Base-by-base conservation (phyloP, 2,888 invertebrate genomes). In the Cotesia congregata region DNA sequence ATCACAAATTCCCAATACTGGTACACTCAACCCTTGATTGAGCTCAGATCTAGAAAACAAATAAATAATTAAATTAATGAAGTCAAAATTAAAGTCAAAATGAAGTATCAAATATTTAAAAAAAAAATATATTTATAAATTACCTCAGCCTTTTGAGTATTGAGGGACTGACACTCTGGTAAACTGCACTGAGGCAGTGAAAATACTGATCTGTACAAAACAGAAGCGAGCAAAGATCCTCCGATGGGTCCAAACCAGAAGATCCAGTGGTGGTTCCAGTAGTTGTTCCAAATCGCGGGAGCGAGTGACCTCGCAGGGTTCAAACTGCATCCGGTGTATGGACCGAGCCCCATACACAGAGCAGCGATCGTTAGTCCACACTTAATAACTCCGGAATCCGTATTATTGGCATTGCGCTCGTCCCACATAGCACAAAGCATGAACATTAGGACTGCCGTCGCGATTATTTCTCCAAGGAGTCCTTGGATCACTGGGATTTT, bases 371-470 rank as follows among this genome's bases (percentile, higher is more conserved):
- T 91, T 71, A 95, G 90, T 71, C 94, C 95, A 82, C 95, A 94
- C 83, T 93, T 93, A 15, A 95, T 86, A 0, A 94, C 88, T 1
- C 90, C 88, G 0, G 94, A 93, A 81, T 95, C 95, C 40, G 92
- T 91, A 82, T 93, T 93, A 30, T 91, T 90, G 6, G 90, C 88
- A 85, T 95, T 94, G 50, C 94, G 91, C 17, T 93, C 92, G 87
- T 96, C 95, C 94, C 94, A 95, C 12, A 94, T 90, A 0, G 93
- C 93, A 85, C 94, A 94, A 77, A 93, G 83, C 17, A 95, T 90
- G 67, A 95, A 90, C 67, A 93, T 91, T 17, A 96, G 89, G 0
- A 93, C 90, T 2, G 91, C 90, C 0, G 95, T 94, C 38, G 94
- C 91, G 0, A 93, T 85, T 12, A 92, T 90, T 88, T 95, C 95